Percentiles rank a stretch among this genome's conserved stretches.
These are phyloP conservation scores for Todiramphus chloris DNA, from an alignment of 2,113 vertebrate genomes.

Conservation along the genomic window DNA sequence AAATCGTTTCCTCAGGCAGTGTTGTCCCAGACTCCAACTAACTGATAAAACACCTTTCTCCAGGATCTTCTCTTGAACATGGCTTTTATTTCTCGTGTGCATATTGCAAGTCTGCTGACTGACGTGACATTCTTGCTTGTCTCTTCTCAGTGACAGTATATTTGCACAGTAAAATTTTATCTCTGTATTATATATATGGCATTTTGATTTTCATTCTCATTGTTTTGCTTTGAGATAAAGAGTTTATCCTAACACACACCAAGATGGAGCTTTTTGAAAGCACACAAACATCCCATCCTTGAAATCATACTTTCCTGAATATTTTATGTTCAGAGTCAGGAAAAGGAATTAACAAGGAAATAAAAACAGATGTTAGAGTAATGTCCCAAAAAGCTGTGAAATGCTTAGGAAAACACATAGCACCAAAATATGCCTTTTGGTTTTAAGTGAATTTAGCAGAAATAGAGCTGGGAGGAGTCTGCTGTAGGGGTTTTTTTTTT, in stretches of 20 bases:
- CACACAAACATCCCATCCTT: background rate
- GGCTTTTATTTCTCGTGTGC: background rate
- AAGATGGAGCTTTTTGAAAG: background rate
- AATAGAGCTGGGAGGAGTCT: background rate
- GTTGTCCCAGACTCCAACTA: background rate
- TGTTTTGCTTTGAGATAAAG: background rate
- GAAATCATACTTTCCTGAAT: constrained; percentile 22
- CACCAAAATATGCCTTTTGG: background rate
- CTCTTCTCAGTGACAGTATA: background rate
- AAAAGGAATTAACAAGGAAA: constrained; percentile 54
- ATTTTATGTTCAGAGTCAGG: constrained; percentile 18
- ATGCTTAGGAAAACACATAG: background rate
- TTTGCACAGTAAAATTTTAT: background rate
- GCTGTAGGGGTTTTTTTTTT: no score
- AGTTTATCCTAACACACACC: background rate
- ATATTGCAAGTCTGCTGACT: background rate
- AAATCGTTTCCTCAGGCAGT: background rate
- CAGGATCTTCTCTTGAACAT: background rate
- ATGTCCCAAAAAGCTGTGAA: constrained; percentile 39
- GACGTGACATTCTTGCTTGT: background rate
- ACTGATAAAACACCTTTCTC: background rate
- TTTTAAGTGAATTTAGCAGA: constrained; percentile 4
- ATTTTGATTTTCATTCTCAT: background rate
- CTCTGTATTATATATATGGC: background rate
- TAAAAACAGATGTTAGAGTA: constrained; percentile 55